Evolutionary conservation across 1,140 invertebrate species (phyloP).

Genomic region (Heliconius hermathena): DNA sequence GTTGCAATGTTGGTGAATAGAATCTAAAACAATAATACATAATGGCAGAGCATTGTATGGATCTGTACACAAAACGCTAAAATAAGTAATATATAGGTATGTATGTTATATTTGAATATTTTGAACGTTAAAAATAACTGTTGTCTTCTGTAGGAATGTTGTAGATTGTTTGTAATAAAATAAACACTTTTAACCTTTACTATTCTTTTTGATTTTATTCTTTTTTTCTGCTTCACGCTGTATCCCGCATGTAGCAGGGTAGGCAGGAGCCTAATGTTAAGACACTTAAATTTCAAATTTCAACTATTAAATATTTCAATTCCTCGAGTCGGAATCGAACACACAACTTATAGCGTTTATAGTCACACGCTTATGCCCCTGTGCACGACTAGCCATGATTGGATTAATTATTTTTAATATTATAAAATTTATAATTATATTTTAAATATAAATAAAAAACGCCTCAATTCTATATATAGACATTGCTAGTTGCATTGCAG

Average conservation of each 20-base stretch:
- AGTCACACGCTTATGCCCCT: too few relatives aligned
- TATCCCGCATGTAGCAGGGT: not conserved
- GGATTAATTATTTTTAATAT: too few relatives aligned
- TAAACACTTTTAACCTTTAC: not conserved
- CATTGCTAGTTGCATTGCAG: too few relatives aligned
- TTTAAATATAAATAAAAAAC: too few relatives aligned
- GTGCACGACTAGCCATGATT: too few relatives aligned
- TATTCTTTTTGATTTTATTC: not conserved
- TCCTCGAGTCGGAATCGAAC: too few relatives aligned
- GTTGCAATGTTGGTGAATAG: not conserved
- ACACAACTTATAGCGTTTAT: too few relatives aligned
- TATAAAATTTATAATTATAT: too few relatives aligned
- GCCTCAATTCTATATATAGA: too few relatives aligned
- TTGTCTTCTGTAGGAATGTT: not conserved
- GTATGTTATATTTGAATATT: not conserved
- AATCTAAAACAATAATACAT: not conserved
- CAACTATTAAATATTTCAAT: too few relatives aligned
- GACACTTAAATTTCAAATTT: not conserved
- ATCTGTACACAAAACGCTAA: not conserved
- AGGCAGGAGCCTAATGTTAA: not conserved
- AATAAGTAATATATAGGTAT: not conserved
- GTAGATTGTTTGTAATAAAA: not conserved
- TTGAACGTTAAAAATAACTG: constrained; percentile 2
- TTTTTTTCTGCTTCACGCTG: not conserved
- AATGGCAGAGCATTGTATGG: not conserved